A percentile compares a stretch with the other conserved stretches of the same genome.
These are phyloP conservation scores for Hystrix cristata DNA, from an alignment of 2,113 vertebrate species.

Conservation along the genomic window DNA sequence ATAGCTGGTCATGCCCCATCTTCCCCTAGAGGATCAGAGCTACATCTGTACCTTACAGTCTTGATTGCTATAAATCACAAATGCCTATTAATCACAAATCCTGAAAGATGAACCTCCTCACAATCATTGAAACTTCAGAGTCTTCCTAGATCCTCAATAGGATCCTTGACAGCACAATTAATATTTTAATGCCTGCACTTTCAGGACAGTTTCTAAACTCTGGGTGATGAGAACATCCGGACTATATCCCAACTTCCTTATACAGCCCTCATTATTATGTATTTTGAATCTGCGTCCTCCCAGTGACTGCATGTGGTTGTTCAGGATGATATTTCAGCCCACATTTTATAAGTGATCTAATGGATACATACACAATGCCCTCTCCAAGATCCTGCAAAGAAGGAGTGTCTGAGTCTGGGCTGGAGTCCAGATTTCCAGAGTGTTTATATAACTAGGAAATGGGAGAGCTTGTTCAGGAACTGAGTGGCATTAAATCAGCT, in stretches of 20 bases:
- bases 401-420: not conserved
- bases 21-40: not conserved
- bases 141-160: not conserved
- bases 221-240: not conserved
- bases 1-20: not conserved
- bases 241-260: not conserved
- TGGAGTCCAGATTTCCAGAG: not conserved
- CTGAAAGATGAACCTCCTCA: not conserved
- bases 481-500: not conserved
- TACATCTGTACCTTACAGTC: not conserved
- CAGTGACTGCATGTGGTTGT: not conserved
- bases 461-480: not conserved
- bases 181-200: not conserved
- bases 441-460: not conserved
- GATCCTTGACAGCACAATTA: not conserved
- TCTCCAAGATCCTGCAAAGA: not conserved
- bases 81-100: not conserved
- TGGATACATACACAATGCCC: not conserved
- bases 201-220: not conserved
- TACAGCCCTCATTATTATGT: not conserved
- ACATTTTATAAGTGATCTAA: not conserved
- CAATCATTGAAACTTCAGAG: not conserved
- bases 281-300: constrained; percentile 23
- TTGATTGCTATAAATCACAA: not conserved
- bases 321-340: not conserved